These are phyloP conservation scores for Pseudorhombus dupliciocellatus DNA, from an alignment of 2,113 vertebrate species.

Conservation along the genomic window DNA sequence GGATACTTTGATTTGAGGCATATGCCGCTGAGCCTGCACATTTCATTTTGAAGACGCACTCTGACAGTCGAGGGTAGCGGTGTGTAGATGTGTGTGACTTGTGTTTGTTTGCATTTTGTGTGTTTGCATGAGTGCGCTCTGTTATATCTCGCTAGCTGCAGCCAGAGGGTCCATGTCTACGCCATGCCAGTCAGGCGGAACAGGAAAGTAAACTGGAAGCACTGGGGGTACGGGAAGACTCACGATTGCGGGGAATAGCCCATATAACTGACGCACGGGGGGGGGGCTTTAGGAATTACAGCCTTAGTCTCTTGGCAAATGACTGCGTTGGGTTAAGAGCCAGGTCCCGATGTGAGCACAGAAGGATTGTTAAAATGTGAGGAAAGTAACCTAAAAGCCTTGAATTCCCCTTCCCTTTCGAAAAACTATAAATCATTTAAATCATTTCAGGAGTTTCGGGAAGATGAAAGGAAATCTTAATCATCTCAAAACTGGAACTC, in stretches of 20 bases:
- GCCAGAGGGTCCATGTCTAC: conserved; percentile 59
- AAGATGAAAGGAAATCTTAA: conserved; percentile 33
- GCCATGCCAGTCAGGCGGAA: conserved; percentile 65
- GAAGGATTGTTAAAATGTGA: conserved; percentile 49
- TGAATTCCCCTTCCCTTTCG: conserved; percentile 28
- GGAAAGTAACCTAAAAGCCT: conserved; percentile 34
- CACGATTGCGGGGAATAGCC: conserved; percentile 24
- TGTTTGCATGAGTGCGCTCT: conserved; percentile 16
- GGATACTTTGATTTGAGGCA: conserved; percentile 1
- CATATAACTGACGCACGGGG: conserved; percentile 55
- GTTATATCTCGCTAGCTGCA: conserved; percentile 42
- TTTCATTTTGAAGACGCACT: neutral
- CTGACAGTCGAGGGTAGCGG: neutral
- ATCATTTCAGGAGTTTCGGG: conserved; percentile 34
- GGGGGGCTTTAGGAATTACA: conserved; percentile 63
- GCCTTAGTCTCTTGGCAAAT: conserved; percentile 39
- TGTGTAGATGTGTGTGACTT: neutral
- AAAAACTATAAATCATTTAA: conserved; percentile 32
- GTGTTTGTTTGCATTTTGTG: neutral
- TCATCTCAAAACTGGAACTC: conserved; percentile 22
- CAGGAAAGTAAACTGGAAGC: conserved; percentile 56
- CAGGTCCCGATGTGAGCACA: conserved; percentile 52
- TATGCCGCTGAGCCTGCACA: conserved; percentile 2
- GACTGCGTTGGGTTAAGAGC: conserved; percentile 62
- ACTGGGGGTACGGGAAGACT: conserved; percentile 13